Percentiles rank a stretch among this genome's conserved stretches.
Evolutionary conservation across 2,113 vertebrate species (phyloP).

Genomic region (Eudorcas thomsonii): DNA sequence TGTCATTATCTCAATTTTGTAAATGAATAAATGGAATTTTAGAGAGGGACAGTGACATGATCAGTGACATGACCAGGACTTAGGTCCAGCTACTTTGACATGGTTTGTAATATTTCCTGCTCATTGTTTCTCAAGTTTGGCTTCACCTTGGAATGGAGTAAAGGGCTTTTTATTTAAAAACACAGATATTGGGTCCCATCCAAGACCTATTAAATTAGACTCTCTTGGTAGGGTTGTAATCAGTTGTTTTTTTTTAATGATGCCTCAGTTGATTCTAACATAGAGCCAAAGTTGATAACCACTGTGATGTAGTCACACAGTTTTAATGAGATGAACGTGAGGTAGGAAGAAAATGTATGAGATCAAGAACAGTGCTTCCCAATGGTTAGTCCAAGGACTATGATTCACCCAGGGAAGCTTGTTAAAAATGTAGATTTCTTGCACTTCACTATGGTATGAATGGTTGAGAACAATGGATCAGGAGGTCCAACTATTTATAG

Average conservation of each 20-base stretch:
- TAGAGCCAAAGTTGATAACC: background rate
- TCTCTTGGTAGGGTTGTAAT: background rate
- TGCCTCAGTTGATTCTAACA: background rate
- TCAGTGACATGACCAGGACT: background rate
- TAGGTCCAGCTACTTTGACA: background rate
- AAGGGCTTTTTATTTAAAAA: background rate
- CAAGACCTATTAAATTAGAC: conserved; percentile 1
- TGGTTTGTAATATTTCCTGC: background rate
- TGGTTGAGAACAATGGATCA: background rate
- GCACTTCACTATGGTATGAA: background rate
- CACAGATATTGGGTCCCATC: background rate
- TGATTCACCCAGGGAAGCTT: background rate
- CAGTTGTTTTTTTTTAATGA: background rate
- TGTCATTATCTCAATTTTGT: conserved; percentile 26
- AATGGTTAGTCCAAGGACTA: background rate
- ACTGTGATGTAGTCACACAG: background rate
- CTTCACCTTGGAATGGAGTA: conserved; percentile 26
- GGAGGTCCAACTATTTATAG: background rate
- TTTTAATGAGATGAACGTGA: background rate
- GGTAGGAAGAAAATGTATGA: background rate
- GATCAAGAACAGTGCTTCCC: background rate
- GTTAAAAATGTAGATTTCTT: conserved; percentile 1
- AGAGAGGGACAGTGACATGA: background rate
- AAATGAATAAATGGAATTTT: conserved; percentile 18
- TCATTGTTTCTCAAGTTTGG: conserved; percentile 1